Conservation (phyloP, 2,113 vertebrate species). For the Ailuropoda melanoleuca region DNA sequence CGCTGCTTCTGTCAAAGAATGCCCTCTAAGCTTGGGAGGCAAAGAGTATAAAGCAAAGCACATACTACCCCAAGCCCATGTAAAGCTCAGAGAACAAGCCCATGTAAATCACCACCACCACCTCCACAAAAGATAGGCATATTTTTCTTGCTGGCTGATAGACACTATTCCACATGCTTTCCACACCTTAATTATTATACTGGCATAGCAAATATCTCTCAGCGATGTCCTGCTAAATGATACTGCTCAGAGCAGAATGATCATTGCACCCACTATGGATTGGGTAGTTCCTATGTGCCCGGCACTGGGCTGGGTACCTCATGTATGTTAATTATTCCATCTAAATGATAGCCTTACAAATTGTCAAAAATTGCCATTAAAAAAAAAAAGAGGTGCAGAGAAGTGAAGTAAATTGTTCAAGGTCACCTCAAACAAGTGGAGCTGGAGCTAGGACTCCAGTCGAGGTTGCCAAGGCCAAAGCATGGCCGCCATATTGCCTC, state of each 20-base stretch:
- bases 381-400: neutral
- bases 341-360: neutral
- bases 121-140: neutral
- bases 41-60: neutral
- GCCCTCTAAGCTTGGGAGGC: neutral
- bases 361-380: neutral
- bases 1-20: neutral
- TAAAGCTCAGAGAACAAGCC: neutral
- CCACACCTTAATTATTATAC: too few species aligned
- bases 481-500: accelerated
- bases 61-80: neutral
- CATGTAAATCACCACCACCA: neutral
- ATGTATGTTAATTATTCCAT: neutral
- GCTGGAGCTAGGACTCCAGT: neutral
- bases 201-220: neutral
- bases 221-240: neutral
- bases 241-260: neutral
- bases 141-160: accelerated
- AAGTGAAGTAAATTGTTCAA: neutral
- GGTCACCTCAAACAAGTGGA: neutral
- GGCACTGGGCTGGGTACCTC: neutral
- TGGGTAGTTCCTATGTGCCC: neutral
- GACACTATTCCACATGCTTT: neutral
- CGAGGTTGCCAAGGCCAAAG: accelerated
- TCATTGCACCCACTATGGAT: neutral